phyloP scores from a whole-genome alignment of 2,888 invertebrate species.

The Caenorhabditis sp. region DNA sequence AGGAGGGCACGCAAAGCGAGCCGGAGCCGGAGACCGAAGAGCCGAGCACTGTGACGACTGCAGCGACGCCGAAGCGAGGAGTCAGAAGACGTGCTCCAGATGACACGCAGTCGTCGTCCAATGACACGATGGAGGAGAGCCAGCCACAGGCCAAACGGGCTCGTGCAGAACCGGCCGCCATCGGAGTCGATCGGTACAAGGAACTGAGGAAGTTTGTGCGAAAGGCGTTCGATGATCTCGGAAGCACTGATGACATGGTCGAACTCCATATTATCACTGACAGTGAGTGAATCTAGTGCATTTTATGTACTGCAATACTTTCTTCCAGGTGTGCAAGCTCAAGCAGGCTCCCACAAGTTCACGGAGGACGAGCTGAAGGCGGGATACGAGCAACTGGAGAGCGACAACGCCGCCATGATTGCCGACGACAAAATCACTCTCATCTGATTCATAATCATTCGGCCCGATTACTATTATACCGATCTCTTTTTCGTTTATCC shows the following conservation, averaged over 20 bases:
- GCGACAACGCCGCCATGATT: conserved; percentile 74
- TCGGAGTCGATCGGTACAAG: conserved; percentile 71
- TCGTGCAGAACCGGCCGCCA: conserved; percentile 62
- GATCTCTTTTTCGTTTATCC: conserved; percentile 32
- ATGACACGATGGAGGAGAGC: conserved; percentile 22
- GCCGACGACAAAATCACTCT: conserved; percentile 71
- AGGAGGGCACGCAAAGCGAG: no score
- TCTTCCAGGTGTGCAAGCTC: conserved; percentile 62
- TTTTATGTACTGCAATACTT: neutral
- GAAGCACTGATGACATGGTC: conserved; percentile 65
- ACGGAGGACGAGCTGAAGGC: conserved; percentile 72
- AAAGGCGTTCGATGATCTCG: conserved; percentile 72
- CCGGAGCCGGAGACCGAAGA: conserved; percentile 49
- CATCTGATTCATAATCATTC: conserved; percentile 45
- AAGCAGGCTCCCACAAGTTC: conserved; percentile 67
- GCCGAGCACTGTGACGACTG: conserved; percentile 45
- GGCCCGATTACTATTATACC: conserved; percentile 13
- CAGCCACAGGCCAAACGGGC: conserved; percentile 62
- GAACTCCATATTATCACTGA: conserved; percentile 62
- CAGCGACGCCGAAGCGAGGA: conserved; percentile 57
- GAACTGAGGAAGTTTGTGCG: conserved; percentile 71
- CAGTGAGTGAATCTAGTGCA: conserved; percentile 20
- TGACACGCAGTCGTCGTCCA: conserved; percentile 23
- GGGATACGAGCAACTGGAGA: conserved; percentile 71
- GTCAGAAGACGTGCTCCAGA: conserved; percentile 51